Evolutionary conservation across 2,113 vertebrate species (phyloP), one percentile per base, ranked within the genome.

Genomic region (Telmatochromis sp.): DNA sequence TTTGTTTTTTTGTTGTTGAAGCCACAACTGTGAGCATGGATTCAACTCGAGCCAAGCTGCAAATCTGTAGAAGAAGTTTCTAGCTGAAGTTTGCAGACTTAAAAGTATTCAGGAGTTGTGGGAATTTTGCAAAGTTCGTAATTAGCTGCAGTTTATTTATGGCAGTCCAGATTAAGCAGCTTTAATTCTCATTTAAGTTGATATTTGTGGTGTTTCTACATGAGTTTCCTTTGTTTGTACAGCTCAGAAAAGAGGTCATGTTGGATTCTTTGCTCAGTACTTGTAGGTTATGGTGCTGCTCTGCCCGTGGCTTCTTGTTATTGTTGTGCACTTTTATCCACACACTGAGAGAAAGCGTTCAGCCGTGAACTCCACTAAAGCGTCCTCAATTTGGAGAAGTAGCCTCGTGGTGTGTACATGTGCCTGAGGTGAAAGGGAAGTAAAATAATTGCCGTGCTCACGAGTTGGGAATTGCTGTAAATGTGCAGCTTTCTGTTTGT

Each of bases 351-450:
- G 42, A 49, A 49, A 19, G 9, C 26, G 11, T 33, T 78, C 73
- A 31, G 73, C 73, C 6, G 0, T 51, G 45, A 78, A 78, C 42
- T 31, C 15, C 42, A 49, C 0, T 5, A 51, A 80, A 53, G 4
- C 3, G 2, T 31, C 4, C 55, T 10, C 10, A 11, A 63, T 15
- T 85, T 79, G 47, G 57, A 88, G 92, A 92, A 93, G 90, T 90
- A 26, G 23, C 14, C 79, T 47, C 45, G 26, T n/a, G 8, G n/a
- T 51, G 10, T 73, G 55, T 51, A 2, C 58, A 19, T 80, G 53
- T 17, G 5, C 19, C 19, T 81, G 84, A 92, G 45, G 58, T 53
- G 55, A 84, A 54, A 70, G 86, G 84, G 92, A 94, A 95, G 87
- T 93, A 10, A 82, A 78, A 58, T 82, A 40, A 31, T 47, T 12